Percentiles rank a stretch among this genome's conserved stretches.
Conservation (phyloP, 2,113 vertebrate genomes). For the Zosterops hypoxanthus region DNA sequence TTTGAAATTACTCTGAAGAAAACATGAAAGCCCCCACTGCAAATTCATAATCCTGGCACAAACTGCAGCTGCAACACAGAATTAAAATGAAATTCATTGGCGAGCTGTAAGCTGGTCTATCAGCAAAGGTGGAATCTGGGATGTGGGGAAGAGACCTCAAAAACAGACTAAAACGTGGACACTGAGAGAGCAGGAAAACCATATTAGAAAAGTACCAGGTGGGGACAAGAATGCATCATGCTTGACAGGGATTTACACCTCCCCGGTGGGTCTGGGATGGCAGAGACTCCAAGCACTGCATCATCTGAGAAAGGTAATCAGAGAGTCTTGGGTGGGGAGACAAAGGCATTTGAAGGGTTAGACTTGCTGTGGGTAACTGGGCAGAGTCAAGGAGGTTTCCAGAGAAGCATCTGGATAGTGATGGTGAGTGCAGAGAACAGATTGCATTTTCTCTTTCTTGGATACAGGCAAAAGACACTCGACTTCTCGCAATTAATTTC, state of each 20-base stretch:
- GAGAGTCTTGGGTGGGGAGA: neutral
- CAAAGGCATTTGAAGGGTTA: neutral
- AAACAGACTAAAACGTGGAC: neutral
- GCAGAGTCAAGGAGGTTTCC: neutral
- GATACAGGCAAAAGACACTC: neutral
- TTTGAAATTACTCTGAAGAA: constrained; percentile 44
- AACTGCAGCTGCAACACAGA: constrained; percentile 14
- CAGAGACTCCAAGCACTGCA: neutral
- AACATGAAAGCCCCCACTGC: neutral
- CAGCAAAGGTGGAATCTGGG: rapidly evolving
- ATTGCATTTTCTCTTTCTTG: neutral
- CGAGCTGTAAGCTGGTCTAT: neutral
- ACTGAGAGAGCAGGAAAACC: neutral
- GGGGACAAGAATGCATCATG: neutral
- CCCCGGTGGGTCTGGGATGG: neutral
- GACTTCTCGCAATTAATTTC: neutral
- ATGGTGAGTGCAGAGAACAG: neutral
- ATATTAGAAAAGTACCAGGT: neutral
- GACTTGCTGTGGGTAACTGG: neutral
- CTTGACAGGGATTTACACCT: neutral
- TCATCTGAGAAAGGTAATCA: neutral
- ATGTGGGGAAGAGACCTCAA: neutral
- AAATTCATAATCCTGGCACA: constrained; percentile 54
- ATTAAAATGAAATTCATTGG: constrained; percentile 23
- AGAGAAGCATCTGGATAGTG: neutral